Base-by-base conservation (phyloP, 2,113 vertebrate genomes). In the Phylloscopus whistleri region DNA sequence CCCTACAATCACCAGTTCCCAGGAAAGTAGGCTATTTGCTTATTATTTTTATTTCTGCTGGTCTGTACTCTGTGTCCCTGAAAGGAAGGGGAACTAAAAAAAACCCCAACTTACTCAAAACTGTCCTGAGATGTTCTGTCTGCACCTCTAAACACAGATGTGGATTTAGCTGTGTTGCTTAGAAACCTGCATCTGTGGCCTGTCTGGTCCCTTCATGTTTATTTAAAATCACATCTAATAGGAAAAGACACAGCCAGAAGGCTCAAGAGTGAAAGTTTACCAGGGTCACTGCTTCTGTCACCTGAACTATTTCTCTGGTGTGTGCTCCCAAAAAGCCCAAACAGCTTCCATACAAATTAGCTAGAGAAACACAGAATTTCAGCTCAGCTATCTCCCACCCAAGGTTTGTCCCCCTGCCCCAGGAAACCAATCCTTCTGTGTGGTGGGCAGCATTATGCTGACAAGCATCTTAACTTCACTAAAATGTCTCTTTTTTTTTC, bases 191-290 rank as follows among this genome's bases (percentile, higher is more conserved):
- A 68, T 89, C 88, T 77, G 67, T 91, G 90, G 72, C 52, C 84
- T 83, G 83, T 72, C 95, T 86, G 80, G 62, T 95, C 78, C 81
- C 68, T 95, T 95, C 92, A 94, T 84, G 75, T 96, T 95, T 96
- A 96, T 95, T 96, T 96, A 95, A 97, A 97, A 94, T 94, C 84
- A 95, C 89, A 91, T 91, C 88, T 78, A 89, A 95, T 75, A 87
- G 76, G 74, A 90, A 85, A 89, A 84, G 94, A 95, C 88, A 93
- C 21, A 68, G 83, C 84, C 94, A 91, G 90, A 80, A 95, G 78
- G 93, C 77, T 90, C 37, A 26, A 81, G 73, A 96, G 92, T 76
- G 68, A 88, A 88, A 94, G 94, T 94, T 93, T 92, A 87, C 74
- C 66, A 55, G 92, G 94, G 92, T 95, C 94, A 92, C 72, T 78